phyloP scores from a whole-genome alignment of 2,888 invertebrate species.

The Auanema freiburgensis region DNA sequence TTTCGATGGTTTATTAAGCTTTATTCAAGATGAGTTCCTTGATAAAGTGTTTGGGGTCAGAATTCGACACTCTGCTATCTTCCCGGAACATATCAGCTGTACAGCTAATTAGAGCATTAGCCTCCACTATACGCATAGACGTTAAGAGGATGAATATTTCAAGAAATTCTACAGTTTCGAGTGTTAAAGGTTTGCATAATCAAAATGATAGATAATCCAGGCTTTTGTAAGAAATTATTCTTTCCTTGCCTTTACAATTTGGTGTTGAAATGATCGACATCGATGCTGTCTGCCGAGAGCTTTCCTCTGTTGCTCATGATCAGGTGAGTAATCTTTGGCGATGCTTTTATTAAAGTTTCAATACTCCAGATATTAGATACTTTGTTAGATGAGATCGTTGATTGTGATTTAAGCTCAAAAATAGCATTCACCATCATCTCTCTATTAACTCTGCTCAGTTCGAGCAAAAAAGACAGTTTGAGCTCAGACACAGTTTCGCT shows the following conservation, averaged over 20 bases:
- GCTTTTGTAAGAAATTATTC: background rate
- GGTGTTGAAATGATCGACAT: constrained; percentile 4
- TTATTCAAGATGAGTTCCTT: constrained; percentile 3
- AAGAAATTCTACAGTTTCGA: background rate
- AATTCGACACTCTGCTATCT: background rate
- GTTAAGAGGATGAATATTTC: background rate
- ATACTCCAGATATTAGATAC: too few relatives aligned
- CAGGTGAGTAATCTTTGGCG: background rate
- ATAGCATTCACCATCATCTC: too few relatives aligned
- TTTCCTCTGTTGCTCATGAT: background rate
- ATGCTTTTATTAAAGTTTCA: too few relatives aligned
- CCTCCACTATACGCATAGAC: constrained; percentile 8
- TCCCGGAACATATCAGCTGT: constrained; percentile 7
- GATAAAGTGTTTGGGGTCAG: background rate
- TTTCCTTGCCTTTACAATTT: constrained; percentile 13
- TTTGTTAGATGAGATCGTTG: too few relatives aligned
- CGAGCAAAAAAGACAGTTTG: too few relatives aligned
- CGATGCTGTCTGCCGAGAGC: background rate
- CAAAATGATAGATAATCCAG: background rate
- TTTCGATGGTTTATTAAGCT: too few relatives aligned
- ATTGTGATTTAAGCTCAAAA: too few relatives aligned
- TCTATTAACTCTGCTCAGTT: too few relatives aligned
- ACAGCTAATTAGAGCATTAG: constrained; percentile 3
- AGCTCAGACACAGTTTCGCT: too few relatives aligned
- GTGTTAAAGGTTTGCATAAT: background rate